A percentile compares a stretch with the other conserved stretches of the same genome.
Evolutionary conservation across 2,113 vertebrate species (phyloP).

Genomic region (Pipa parva): DNA sequence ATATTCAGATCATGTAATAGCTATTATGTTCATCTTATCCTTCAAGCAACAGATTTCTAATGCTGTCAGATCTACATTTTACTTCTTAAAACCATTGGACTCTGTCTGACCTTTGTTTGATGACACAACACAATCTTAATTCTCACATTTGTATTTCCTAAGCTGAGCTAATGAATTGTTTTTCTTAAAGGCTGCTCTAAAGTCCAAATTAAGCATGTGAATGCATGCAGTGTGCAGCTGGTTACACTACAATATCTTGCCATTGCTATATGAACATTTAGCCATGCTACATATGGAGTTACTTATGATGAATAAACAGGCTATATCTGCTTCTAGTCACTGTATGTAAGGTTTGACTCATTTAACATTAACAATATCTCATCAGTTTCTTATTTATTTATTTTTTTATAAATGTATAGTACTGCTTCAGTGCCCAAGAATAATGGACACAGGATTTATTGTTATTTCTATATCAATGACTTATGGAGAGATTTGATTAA

Average conservation of each 20-base stretch:
- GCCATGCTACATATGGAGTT: not conserved
- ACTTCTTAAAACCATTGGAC: conserved; percentile 40
- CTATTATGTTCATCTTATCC: conserved; percentile 22
- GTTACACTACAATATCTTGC: conserved; percentile 22
- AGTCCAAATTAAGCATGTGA: conserved; percentile 39
- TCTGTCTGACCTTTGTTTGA: conserved; percentile 41
- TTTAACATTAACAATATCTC: no score
- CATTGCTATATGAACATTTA: conserved; percentile 24
- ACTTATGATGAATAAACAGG: not conserved
- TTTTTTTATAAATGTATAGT: no score
- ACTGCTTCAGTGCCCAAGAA: no score
- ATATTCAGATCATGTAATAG: conserved; percentile 37
- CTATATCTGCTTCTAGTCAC: not conserved
- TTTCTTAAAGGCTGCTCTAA: conserved; percentile 30
- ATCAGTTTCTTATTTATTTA: no score
- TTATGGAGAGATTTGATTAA: no score
- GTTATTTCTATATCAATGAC: no score
- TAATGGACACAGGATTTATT: no score
- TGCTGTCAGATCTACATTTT: conserved; percentile 36
- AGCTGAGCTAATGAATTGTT: conserved; percentile 41
- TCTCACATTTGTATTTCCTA: conserved; percentile 40
- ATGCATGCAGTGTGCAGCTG: conserved; percentile 42
- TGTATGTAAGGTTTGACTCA: no score
- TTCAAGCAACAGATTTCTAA: conserved; percentile 41
- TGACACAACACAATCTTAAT: conserved; percentile 39